Conservation (phyloP, 2,888 invertebrate genomes). For the Theodoxus fluviatilis region DNA sequence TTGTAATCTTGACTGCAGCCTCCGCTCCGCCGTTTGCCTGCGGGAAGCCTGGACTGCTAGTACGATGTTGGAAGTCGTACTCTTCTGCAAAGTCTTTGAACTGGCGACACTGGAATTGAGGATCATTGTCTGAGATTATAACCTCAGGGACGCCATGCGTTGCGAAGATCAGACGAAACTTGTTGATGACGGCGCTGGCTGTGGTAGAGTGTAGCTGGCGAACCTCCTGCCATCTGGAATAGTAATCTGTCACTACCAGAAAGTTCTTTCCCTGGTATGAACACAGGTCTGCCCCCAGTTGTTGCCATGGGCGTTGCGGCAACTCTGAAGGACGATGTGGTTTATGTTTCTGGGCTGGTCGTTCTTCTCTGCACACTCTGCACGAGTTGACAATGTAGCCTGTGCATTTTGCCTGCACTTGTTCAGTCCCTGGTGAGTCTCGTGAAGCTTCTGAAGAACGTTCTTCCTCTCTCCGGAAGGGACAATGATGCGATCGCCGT, state of each 20-base stretch:
- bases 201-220: neutral
- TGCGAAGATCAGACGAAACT: neutral
- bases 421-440: slow-evolving; percentile 18
- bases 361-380: neutral
- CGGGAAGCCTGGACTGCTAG: slow-evolving; percentile 21
- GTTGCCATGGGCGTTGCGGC: slow-evolving; percentile 18
- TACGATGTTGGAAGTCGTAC: neutral
- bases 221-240: slow-evolving; percentile 23
- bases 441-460: neutral
- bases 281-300: slow-evolving; percentile 16
- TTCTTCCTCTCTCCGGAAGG: neutral
- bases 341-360: slow-evolving; percentile 6
- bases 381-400: neutral
- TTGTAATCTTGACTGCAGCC: slow-evolving; percentile 10
- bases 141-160: slow-evolving; percentile 20
- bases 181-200: neutral
- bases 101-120: slow-evolving; percentile 20
- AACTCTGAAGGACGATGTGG: neutral
- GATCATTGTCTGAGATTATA: slow-evolving; percentile 9
- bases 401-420: slow-evolving; percentile 20
- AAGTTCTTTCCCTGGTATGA: slow-evolving; percentile 2
- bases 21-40: slow-evolving; percentile 22
- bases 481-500: neutral
- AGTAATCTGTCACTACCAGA: slow-evolving; percentile 19
- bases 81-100: slow-evolving; percentile 9